Evolutionary conservation across 2,113 vertebrate genomes (phyloP), one percentile per base, ranked within the genome.

Genomic region (cat (Felis catus)): DNA sequence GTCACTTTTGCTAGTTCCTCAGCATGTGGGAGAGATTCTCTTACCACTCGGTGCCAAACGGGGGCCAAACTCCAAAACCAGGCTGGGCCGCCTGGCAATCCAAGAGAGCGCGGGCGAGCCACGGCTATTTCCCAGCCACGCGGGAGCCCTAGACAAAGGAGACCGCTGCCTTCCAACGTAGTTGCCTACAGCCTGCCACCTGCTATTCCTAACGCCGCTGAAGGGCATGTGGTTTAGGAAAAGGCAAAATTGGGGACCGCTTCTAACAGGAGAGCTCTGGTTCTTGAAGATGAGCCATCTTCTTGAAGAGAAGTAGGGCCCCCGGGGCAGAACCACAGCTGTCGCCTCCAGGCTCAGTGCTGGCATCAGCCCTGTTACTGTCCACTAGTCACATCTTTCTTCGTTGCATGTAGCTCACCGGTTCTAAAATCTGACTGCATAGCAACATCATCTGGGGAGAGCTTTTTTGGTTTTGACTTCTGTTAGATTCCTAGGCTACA

Each of bases 221-320:
- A 81, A 74, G 19, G 19, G 11, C 61, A 1, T 7, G 8, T 0
- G 15, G 33, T 87, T 45, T 48, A 81, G 33, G 33, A 25, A 65
- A 4, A 7, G 66, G 66, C 41, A 31, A 14, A 84, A 11, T 0
- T 33, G 21, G 6, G 18, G n/a, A 18, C 0, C 0, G 1, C 3
- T 51, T 21, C 74, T 36, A n/a, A 45, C 12, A 16, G 36, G 48
- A 73, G 33, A 55, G 19, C 23, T 63, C 73, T 21, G 31, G 31
- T 31, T 85, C 23, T 58, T 71, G 53, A 61, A 48, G 82, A 39
- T 12, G 51, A 58, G n/a, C n/a, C 61, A 5, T 71, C 10, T 15
- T 84, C 78, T 71, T 12, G 29, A 16, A 83, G 36, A 68, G 13
- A 36, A 82, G 14, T 8, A 23, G 11, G n/a, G 51, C 65, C 48